Conservation (phyloP, 2,797 vertebrate genomes). For the Spheniscus humboldti region DNA sequence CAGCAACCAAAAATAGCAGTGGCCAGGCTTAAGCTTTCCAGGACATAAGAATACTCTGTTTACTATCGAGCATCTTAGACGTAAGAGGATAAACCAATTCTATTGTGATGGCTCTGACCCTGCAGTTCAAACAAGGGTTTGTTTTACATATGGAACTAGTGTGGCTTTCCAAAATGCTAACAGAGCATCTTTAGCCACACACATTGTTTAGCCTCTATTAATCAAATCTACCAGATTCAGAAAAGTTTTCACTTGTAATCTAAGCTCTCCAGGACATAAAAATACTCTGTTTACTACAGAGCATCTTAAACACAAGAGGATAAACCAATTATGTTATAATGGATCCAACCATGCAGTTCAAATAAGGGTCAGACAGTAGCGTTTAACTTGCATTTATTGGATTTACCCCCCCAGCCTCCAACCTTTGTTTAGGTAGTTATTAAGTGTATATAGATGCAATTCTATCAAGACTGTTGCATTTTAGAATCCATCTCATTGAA, state of each 20-base stretch:
- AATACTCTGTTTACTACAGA: background rate
- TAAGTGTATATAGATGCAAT: background rate
- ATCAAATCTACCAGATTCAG: background rate
- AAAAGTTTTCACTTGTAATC: background rate
- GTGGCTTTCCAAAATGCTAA: background rate
- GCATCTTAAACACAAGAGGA: background rate
- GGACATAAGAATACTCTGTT: background rate
- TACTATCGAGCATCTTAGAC: background rate
- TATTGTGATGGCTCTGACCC: background rate
- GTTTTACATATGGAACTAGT: background rate
- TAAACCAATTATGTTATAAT: background rate
- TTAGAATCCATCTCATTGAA: background rate
- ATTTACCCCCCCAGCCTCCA: background rate
- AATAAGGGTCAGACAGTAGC: background rate
- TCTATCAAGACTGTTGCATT: background rate
- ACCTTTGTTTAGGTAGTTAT: background rate
- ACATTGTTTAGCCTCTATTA: background rate
- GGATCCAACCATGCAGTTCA: background rate
- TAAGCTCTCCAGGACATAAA: background rate
- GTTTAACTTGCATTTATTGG: background rate
- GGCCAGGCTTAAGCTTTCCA: background rate
- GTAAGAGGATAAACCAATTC: slow-evolving; percentile 11
- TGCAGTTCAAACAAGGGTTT: background rate
- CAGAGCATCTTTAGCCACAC: background rate
- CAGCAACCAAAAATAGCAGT: background rate